Evolutionary conservation across 2,797 vertebrate species (phyloP).

Genomic region (Rhinichthys osculus): DNA sequence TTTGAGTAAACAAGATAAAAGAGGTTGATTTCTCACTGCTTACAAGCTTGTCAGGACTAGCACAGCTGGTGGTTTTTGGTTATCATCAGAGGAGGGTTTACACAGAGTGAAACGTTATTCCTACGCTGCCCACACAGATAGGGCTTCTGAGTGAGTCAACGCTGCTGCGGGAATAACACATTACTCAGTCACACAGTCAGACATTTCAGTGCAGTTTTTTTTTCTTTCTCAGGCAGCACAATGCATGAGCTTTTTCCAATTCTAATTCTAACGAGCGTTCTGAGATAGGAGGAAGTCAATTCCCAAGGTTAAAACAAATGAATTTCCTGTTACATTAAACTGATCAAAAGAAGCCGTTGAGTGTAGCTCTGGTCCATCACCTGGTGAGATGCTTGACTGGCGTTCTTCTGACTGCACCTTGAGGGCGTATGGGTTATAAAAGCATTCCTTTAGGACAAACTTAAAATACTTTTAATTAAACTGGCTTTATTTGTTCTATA

Average conservation of each 20-base stretch:
- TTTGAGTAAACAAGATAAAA: constrained; percentile 55
- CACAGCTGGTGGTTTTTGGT: constrained; percentile 48
- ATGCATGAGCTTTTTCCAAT: neutral
- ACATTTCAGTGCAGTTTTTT: constrained; percentile 41
- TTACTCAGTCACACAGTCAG: constrained; percentile 65
- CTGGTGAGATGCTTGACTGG: neutral
- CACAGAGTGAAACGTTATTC: constrained; percentile 73
- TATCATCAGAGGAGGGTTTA: constrained; percentile 60
- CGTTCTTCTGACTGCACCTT: neutral
- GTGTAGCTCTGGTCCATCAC: neutral
- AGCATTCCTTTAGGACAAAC: neutral
- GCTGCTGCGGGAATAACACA: constrained; percentile 71
- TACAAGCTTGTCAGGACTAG: constrained; percentile 39
- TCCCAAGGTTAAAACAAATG: constrained; percentile 36
- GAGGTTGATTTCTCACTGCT: constrained; percentile 25
- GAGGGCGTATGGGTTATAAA: neutral
- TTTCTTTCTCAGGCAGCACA: neutral
- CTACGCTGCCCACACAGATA: constrained; percentile 77
- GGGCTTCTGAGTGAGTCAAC: constrained; percentile 75
- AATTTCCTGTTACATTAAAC: constrained; percentile 16
- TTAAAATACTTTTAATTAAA: neutral
- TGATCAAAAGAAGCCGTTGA: constrained; percentile 15
- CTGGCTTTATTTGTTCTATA: neutral
- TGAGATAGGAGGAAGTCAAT: constrained; percentile 25
- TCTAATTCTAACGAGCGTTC: constrained; percentile 24